Percentiles rank a stretch among this genome's conserved stretches.
phyloP scores from a whole-genome alignment of 1,140 invertebrate genomes.

The Aculops lycopersici region DNA sequence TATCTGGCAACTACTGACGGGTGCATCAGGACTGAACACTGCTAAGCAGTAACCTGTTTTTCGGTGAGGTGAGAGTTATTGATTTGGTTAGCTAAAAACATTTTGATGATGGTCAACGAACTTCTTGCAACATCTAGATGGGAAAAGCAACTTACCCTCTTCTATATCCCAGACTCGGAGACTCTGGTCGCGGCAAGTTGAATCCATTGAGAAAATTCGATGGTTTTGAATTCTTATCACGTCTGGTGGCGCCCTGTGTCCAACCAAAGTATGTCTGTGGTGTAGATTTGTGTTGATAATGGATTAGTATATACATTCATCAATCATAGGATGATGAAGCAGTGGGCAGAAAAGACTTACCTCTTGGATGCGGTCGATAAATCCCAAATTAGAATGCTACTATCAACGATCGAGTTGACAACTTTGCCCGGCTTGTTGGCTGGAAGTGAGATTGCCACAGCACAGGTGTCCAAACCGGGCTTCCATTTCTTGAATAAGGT shows the following conservation, averaged over 20 bases:
- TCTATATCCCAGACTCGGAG: constrained; percentile 41
- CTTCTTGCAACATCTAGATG: too few species aligned
- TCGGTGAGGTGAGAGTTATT: too few species aligned
- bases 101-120: too few species aligned
- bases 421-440: constrained; percentile 34
- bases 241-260: constrained; percentile 37
- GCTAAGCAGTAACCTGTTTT: constrained; percentile 33
- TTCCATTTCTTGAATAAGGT: constrained; percentile 57
- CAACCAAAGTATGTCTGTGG: constrained; percentile 26
- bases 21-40: constrained; percentile 35
- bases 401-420: constrained; percentile 43
- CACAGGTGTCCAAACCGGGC: constrained; percentile 37
- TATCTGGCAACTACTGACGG: constrained; percentile 38
- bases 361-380: constrained; percentile 32
- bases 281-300: constrained; percentile 1
- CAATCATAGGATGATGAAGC: constrained; percentile 3
- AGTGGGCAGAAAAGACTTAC: too few species aligned
- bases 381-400: constrained; percentile 49
- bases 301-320: constrained; percentile 1
- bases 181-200: constrained; percentile 29
- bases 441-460: constrained; percentile 33
- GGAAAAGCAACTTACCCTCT: constrained; percentile 28
- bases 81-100: too few species aligned
- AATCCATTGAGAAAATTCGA: constrained; percentile 33
- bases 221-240: constrained; percentile 30